Percentiles rank a stretch among this genome's conserved stretches.
Evolutionary conservation across 2,888 invertebrate species (phyloP).

Genomic region (Lordiphosa andalusiaca): DNA sequence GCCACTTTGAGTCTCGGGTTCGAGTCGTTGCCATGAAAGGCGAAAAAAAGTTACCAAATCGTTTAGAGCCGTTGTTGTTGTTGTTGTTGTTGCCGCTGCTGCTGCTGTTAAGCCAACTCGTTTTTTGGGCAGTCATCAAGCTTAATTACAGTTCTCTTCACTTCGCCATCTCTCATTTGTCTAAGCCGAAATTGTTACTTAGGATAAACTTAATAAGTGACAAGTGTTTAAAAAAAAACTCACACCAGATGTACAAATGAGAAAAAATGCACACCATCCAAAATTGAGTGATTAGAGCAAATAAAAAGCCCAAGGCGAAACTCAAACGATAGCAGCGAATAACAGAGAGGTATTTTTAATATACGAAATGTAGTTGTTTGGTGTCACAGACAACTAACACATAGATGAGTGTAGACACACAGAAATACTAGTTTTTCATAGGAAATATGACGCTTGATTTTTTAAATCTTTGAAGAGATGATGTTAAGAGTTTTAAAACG

Average conservation of each 20-base stretch:
- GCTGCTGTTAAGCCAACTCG: slow-evolving; percentile 25
- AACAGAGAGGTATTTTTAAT: slow-evolving; percentile 41
- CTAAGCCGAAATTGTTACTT: no score
- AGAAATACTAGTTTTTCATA: slow-evolving; percentile 3
- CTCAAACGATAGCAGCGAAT: slow-evolving; percentile 21
- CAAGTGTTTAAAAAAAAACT: slow-evolving; percentile 1
- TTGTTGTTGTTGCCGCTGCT: slow-evolving; percentile 9
- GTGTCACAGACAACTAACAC: slow-evolving; percentile 48
- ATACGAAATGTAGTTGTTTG: slow-evolving; percentile 45
- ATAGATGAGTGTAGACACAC: slow-evolving; percentile 27
- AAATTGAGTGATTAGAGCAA: not conserved
- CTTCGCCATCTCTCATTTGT: slow-evolving; percentile 2
- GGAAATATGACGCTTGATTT: no score
- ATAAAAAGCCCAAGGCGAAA: slow-evolving; percentile 1
- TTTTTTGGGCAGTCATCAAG: slow-evolving; percentile 60
- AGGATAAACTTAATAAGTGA: slow-evolving; percentile 6
- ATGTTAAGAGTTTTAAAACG: no score
- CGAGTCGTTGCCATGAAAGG: slow-evolving; percentile 35
- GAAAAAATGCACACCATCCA: no score
- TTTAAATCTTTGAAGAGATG: no score
- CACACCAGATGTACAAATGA: no score
- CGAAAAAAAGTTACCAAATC: slow-evolving; percentile 44
- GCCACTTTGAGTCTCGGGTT: slow-evolving; percentile 14
- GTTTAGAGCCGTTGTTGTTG: slow-evolving; percentile 45
- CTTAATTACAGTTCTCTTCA: slow-evolving; percentile 54